Conservation (phyloP, 1,140 invertebrate species). For the Camponotus pennsylvanicus region DNA sequence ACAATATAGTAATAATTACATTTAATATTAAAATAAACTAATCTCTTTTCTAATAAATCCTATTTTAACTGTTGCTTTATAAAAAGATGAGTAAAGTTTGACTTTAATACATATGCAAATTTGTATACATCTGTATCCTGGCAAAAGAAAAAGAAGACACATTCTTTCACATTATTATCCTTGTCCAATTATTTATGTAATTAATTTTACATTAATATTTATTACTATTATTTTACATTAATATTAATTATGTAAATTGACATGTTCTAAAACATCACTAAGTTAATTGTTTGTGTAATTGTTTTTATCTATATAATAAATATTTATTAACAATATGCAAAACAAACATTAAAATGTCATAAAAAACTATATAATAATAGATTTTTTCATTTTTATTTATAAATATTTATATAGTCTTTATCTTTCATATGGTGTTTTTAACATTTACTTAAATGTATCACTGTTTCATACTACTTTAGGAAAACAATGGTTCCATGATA, state of each 20-base stretch:
- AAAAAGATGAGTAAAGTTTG: no score
- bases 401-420: background rate
- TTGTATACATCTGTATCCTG: no score
- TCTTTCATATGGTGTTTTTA: background rate
- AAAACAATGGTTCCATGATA: constrained; percentile 92
- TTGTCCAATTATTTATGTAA: background rate
- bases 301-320: background rate
- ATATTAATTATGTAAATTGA: background rate
- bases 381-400: background rate
- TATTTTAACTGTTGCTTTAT: no score
- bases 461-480: constrained; percentile 81
- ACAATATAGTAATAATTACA: background rate
- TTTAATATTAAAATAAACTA: background rate
- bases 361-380: background rate
- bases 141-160: no score
- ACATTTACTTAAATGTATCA: background rate
- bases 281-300: background rate
- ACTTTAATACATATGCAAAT: no score
- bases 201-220: background rate
- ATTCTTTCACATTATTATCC: no score
- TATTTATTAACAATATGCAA: background rate
- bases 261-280: background rate
- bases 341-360: background rate
- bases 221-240: background rate
- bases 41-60: no score